phyloP scores from a whole-genome alignment of 2,113 vertebrate genomes.

The Laticauda laticaudata region DNA sequence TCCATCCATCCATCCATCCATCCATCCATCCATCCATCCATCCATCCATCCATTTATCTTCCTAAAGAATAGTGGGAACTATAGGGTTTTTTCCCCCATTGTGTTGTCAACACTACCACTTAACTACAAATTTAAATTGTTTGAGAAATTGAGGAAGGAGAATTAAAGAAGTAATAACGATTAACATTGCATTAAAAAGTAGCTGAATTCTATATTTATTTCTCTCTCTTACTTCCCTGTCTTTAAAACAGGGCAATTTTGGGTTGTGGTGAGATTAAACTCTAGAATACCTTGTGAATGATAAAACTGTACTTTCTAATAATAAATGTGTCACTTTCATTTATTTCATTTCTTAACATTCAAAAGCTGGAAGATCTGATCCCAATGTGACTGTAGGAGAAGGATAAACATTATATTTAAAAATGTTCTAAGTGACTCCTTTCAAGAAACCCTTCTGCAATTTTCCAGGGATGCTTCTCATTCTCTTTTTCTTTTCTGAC shows the following conservation, averaged over 20 bases:
- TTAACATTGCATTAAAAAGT: not conserved
- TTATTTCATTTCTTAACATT: not conserved
- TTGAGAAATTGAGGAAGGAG: not conserved
- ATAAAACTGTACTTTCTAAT: not conserved
- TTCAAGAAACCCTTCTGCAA: slow-evolving; percentile 50
- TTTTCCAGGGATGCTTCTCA: slow-evolving; percentile 12
- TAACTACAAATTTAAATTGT: not conserved
- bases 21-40: not conserved
- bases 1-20: not conserved
- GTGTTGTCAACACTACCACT: not conserved
- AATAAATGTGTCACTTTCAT: not conserved
- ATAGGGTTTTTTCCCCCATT: not conserved
- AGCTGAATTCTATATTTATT: no score
- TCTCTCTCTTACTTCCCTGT: not conserved
- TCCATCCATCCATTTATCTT: not conserved
- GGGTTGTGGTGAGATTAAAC: not conserved
- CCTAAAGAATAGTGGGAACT: not conserved
- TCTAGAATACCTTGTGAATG: not conserved
- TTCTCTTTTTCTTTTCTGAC: slow-evolving; percentile 50
- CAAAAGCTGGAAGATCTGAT: not conserved
- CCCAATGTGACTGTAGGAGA: not conserved
- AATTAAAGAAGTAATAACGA: not conserved
- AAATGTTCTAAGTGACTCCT: slow-evolving; percentile 49
- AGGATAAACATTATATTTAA: slow-evolving; percentile 48
- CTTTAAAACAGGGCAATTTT: not conserved